Evolutionary conservation across 2,113 vertebrate genomes (phyloP).

Genomic region (Percina caprodes): DNA sequence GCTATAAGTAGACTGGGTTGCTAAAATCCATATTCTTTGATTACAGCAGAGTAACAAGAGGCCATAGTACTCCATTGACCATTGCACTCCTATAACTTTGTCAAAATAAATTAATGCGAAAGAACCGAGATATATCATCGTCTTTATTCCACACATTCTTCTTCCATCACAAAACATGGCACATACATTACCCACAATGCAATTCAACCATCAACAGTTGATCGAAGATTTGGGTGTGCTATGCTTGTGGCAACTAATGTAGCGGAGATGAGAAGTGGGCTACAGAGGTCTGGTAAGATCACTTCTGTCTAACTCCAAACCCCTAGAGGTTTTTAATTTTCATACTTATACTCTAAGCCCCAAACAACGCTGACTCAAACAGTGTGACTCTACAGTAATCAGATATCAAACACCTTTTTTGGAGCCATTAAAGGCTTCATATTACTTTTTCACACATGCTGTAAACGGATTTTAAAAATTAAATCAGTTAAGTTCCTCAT

Average conservation of each 20-base stretch:
- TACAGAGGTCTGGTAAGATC: not conserved
- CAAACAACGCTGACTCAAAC: not conserved
- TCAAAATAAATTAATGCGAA: not conserved
- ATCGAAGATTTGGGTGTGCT: not conserved
- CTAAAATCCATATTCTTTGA: not conserved
- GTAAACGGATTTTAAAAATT: not conserved
- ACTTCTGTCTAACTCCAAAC: not conserved
- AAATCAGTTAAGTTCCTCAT: not conserved
- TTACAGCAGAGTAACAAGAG: constrained; percentile 5
- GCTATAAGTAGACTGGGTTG: not conserved
- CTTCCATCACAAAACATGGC: not conserved
- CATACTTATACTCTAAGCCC: not conserved
- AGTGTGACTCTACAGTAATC: not conserved
- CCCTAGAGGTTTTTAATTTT: not conserved
- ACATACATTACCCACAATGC: not conserved
- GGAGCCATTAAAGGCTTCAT: not conserved
- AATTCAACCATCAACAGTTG: not conserved
- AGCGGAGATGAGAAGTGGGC: not conserved
- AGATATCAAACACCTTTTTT: not conserved
- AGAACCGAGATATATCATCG: not conserved
- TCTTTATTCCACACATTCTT: not conserved
- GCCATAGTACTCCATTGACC: not conserved
- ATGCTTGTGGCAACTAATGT: not conserved
- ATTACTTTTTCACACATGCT: not conserved
- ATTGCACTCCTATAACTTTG: not conserved